These are phyloP conservation scores for Zonotrichia albicollis DNA, from an alignment of 2,797 vertebrate species.

Conservation along the genomic window DNA sequence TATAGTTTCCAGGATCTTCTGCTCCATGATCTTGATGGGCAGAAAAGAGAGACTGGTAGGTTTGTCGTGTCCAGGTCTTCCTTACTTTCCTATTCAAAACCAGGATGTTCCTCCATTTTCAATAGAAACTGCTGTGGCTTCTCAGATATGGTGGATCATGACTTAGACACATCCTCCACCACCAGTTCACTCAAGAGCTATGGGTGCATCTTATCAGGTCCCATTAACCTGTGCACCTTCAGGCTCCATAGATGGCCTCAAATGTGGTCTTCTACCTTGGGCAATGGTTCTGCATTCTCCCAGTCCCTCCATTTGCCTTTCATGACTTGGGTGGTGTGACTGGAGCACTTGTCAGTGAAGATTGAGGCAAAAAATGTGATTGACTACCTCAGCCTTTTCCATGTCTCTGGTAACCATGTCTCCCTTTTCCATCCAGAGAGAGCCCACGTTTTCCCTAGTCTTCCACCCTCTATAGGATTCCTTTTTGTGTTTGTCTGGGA, in stretches of 20 bases:
- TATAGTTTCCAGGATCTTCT: background rate
- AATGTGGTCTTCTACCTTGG: background rate
- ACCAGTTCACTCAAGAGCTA: accelerated
- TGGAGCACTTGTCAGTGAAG: background rate
- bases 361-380: background rate
- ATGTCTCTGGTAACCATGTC: accelerated
- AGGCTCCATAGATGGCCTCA: background rate
- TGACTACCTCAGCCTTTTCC: background rate
- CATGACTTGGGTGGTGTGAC: background rate
- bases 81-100: background rate
- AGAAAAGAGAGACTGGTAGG: background rate
- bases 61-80: background rate
- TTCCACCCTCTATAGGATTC: background rate
- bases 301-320: background rate
- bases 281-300: background rate
- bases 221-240: background rate
- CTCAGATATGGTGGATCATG: background rate
- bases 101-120: background rate
- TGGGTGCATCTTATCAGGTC: background rate
- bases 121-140: background rate
- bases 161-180: accelerated
- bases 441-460: background rate
- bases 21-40: background rate
- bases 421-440: background rate
- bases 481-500: background rate